Evolutionary conservation across 2,797 vertebrate genomes (phyloP).

Genomic region (Chelon auratus): DNA sequence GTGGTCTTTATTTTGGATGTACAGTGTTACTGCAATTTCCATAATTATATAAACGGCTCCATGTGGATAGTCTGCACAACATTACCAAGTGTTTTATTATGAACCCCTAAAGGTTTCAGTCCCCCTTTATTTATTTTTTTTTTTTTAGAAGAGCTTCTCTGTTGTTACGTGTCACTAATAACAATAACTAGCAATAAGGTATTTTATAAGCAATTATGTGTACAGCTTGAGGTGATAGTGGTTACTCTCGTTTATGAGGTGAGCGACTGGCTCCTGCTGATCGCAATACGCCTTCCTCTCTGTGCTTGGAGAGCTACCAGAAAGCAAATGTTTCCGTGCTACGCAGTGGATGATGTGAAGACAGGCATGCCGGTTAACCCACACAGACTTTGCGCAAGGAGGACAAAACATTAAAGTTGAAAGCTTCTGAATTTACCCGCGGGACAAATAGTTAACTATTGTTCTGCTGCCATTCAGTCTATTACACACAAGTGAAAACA

Average conservation of each 20-base stretch:
- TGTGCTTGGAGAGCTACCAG: constrained; percentile 43
- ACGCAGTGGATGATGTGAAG: constrained; percentile 22
- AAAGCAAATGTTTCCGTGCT: constrained; percentile 24
- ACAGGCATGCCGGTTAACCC: constrained; percentile 37
- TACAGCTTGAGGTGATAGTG: constrained; percentile 51
- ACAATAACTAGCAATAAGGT: constrained; percentile 13
- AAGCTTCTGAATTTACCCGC: constrained; percentile 27
- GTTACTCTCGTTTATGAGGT: constrained; percentile 62
- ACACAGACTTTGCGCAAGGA: constrained; percentile 37
- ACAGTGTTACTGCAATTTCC: constrained; percentile 35
- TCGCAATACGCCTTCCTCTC: constrained; percentile 33
- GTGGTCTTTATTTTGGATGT: constrained; percentile 7
- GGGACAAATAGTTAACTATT: constrained; percentile 28
- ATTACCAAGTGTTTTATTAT: constrained; percentile 46
- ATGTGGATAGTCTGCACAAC: constrained; percentile 23
- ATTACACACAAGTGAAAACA: constrained; percentile 34
- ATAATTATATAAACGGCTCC: constrained; percentile 28
- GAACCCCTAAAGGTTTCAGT: constrained; percentile 1
- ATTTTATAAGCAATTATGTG: constrained; percentile 38
- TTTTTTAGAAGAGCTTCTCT: constrained; percentile 6
- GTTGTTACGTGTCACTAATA: constrained; percentile 6
- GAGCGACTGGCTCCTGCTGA: constrained; percentile 59
- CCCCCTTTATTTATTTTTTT: too few species aligned
- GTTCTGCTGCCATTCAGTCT: constrained; percentile 30
- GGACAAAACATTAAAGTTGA: constrained; percentile 33